A percentile compares a stretch with the other conserved stretches of the same genome.
phyloP scores from a whole-genome alignment of 1,140 invertebrate genomes.

The Thaumatotibia leucotreta region DNA sequence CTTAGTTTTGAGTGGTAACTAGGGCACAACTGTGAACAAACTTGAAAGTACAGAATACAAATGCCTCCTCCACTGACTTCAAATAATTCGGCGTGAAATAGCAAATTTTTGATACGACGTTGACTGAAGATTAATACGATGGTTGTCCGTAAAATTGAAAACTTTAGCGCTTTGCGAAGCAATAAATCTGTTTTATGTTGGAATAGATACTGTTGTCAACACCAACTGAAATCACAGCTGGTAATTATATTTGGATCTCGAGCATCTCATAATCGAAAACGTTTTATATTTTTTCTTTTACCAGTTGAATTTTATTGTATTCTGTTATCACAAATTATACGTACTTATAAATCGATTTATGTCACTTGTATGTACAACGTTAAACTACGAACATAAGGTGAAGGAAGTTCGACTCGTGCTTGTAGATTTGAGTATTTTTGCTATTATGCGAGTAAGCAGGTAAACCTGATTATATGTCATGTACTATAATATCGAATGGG shows the following conservation, averaged over 20 bases:
- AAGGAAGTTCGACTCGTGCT: too few relatives aligned
- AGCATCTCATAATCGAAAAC: not conserved
- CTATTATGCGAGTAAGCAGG: too few relatives aligned
- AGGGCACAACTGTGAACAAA: constrained; percentile 49
- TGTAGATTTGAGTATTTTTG: too few relatives aligned
- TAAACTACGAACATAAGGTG: too few relatives aligned
- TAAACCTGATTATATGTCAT: too few relatives aligned
- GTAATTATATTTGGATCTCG: not conserved
- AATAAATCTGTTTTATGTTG: constrained; percentile 14
- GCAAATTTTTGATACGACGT: constrained; percentile 32
- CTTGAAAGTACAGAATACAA: constrained; percentile 47
- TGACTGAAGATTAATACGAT: constrained; percentile 25
- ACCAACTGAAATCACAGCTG: not conserved
- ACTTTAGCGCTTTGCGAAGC: constrained; percentile 20
- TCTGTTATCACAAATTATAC: too few relatives aligned
- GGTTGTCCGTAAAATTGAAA: constrained; percentile 24
- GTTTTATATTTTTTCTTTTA: not conserved
- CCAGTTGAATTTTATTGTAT: not conserved
- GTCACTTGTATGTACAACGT: too few relatives aligned
- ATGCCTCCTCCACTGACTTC: constrained; percentile 31
- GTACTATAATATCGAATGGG: too few relatives aligned
- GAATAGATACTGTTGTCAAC: constrained; percentile 1
- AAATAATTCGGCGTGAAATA: constrained; percentile 38
- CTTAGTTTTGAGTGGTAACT: constrained; percentile 56
- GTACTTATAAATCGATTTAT: too few relatives aligned